These are phyloP conservation scores for Margaritifera margaritifera DNA, from an alignment of 2,888 invertebrate species.

Conservation along the genomic window DNA sequence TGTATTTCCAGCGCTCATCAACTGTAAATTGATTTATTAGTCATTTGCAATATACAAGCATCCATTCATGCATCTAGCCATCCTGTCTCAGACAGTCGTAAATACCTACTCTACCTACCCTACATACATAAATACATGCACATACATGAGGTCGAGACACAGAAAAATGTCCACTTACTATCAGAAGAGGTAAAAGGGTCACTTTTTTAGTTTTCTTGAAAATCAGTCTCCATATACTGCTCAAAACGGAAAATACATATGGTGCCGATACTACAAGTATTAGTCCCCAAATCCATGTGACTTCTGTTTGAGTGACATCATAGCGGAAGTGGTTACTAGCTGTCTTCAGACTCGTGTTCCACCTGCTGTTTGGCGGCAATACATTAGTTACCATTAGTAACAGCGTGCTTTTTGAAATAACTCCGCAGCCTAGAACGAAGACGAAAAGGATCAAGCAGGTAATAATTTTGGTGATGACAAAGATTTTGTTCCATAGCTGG, in stretches of 20 bases:
- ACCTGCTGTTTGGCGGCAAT: conserved; percentile 26
- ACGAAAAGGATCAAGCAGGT: conserved; percentile 39
- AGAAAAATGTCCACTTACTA: conserved; percentile 31
- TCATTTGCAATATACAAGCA: no score
- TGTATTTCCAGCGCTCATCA: no score
- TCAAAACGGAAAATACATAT: conserved; percentile 38
- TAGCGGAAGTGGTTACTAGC: conserved; percentile 21
- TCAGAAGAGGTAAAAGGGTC: conserved; percentile 28
- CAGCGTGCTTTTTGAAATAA: conserved; percentile 45
- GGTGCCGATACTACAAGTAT: conserved; percentile 47
- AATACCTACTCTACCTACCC: no score
- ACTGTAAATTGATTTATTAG: no score
- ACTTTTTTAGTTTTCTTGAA: conserved; percentile 45
- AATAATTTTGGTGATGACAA: conserved; percentile 42
- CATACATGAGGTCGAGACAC: no score
- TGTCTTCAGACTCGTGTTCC: conserved; percentile 27
- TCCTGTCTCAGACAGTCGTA: no score
- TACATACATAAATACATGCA: no score
- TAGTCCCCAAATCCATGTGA: conserved; percentile 50
- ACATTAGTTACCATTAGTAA: conserved; percentile 43
- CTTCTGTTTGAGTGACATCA: conserved; percentile 23
- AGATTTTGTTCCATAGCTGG: conserved; percentile 46
- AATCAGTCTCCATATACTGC: conserved; percentile 36
- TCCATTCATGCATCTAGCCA: no score
- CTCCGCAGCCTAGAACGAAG: conserved; percentile 40